Evolutionary conservation across 2,888 invertebrate genomes (phyloP).

Genomic region (Temnothorax unifasciatus): DNA sequence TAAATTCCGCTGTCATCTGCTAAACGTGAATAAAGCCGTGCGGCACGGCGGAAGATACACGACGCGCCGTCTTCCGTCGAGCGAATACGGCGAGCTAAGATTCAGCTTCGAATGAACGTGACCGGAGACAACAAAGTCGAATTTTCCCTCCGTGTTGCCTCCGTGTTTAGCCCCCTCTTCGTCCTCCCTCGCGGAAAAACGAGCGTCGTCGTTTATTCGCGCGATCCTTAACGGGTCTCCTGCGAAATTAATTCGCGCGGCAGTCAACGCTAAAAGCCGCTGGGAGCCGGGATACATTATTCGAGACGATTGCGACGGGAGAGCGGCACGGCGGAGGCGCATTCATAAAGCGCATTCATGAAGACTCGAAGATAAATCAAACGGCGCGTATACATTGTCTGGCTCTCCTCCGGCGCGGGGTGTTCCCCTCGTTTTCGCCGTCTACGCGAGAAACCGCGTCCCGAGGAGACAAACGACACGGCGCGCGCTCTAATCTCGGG

Average conservation of each 20-base stretch:
- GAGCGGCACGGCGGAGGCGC: neutral
- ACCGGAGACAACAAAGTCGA: neutral
- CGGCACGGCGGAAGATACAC: neutral
- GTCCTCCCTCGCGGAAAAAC: conserved; percentile 5
- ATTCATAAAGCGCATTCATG: conserved; percentile 25
- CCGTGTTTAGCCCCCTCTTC: neutral
- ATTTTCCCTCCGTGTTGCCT: neutral
- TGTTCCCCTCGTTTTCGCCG: conserved; percentile 29
- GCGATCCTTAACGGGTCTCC: neutral
- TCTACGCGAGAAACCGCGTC: neutral
- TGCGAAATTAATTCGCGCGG: conserved; percentile 25
- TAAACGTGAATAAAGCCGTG: conserved; percentile 2
- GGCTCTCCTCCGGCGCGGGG: neutral
- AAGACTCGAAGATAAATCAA: conserved; percentile 56
- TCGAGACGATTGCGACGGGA: neutral
- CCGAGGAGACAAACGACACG: conserved; percentile 65
- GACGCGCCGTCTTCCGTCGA: neutral
- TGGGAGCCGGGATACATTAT: neutral
- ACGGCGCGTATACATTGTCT: conserved; percentile 38
- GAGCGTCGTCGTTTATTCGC: neutral
- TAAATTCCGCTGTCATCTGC: conserved; percentile 43
- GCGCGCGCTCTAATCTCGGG: conserved; percentile 59
- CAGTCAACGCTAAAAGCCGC: neutral
- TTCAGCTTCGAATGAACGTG: neutral
- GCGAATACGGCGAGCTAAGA: neutral